phyloP scores from a whole-genome alignment of 2,888 invertebrate genomes.

The Eristalinus sepulchralis region DNA sequence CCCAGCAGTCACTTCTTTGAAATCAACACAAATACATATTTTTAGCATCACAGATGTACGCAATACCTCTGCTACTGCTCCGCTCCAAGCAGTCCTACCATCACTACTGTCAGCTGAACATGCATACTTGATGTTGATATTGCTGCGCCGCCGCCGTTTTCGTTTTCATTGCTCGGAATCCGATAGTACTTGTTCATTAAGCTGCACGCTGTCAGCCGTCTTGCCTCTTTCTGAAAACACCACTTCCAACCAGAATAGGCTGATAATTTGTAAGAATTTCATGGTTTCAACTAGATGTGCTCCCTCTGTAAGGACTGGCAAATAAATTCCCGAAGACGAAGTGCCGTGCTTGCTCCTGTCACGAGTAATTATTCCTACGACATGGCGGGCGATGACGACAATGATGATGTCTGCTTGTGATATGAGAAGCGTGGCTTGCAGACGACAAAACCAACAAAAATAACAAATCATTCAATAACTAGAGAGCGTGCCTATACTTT shows the following conservation, averaged over 20 bases:
- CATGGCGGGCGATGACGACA: constrained; percentile 65
- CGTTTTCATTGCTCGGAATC: constrained; percentile 20
- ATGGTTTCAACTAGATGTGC: constrained; percentile 34
- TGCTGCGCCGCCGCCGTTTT: constrained; percentile 4
- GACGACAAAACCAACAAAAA: constrained; percentile 45
- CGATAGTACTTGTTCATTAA: constrained; percentile 60
- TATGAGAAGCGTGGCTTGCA: constrained; percentile 63
- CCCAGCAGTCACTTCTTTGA: constrained; percentile 69
- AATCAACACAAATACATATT: constrained; percentile 62
- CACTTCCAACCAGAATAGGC: constrained; percentile 54
- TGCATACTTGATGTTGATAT: not conserved
- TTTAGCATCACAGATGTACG: constrained; percentile 68
- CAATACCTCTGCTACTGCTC: constrained; percentile 4
- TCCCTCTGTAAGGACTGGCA: constrained; percentile 15
- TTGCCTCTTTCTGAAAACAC: constrained; percentile 49
- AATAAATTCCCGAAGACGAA: constrained; percentile 49
- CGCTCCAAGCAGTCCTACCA: not conserved
- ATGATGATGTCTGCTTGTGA: constrained; percentile 67
- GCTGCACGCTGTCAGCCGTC: constrained; percentile 25
- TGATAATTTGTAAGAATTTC: constrained; percentile 71
- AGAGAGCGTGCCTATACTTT: constrained; percentile 25
- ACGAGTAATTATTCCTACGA: constrained; percentile 69
- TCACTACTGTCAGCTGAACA: not conserved
- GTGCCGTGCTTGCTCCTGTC: constrained; percentile 67
- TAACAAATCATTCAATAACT: constrained; percentile 52